Conservation (phyloP, 2,888 invertebrate genomes). For the Mythimna loreyi region DNA sequence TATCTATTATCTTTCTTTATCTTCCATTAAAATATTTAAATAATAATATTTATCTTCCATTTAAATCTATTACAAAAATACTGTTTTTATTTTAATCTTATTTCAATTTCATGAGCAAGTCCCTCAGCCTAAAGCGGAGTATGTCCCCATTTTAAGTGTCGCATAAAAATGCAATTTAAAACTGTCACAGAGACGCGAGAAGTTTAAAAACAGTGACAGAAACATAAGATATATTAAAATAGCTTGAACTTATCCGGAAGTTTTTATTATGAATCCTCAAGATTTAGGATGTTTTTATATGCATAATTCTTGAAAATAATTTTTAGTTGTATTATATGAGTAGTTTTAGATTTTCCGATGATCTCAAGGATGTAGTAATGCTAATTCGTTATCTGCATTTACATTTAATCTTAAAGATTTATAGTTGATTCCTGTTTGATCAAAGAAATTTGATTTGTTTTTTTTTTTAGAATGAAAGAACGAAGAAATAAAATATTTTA, state of each 20-base stretch:
- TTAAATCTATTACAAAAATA: neutral
- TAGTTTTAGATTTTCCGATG: neutral
- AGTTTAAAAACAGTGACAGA: slow-evolving; percentile 58
- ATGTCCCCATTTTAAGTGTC: slow-evolving; percentile 55
- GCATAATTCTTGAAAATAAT: slow-evolving; percentile 6
- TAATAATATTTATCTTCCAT: too few relatives aligned
- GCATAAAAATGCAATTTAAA: slow-evolving; percentile 67
- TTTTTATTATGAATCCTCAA: slow-evolving; percentile 34
- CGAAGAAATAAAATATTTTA: too few relatives aligned
- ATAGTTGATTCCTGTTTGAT: too few relatives aligned
- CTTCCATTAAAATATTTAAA: too few relatives aligned
- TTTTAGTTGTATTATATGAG: neutral
- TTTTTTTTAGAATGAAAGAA: too few relatives aligned
- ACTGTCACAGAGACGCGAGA: slow-evolving; percentile 60
- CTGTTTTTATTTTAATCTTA: neutral
- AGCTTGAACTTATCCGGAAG: slow-evolving; percentile 27
- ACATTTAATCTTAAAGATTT: too few relatives aligned
- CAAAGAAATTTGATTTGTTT: too few relatives aligned
- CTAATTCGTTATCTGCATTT: too few relatives aligned
- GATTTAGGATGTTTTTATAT: slow-evolving; percentile 16
- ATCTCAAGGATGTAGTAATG: too few relatives aligned
- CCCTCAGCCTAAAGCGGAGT: slow-evolving; percentile 35
- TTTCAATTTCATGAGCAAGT: slow-evolving; percentile 42
- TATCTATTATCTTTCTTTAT: too few relatives aligned
- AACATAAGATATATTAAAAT: slow-evolving; percentile 59